Evolutionary conservation across 2,888 invertebrate genomes (phyloP).

Genomic region (Achlya flavicornis): DNA sequence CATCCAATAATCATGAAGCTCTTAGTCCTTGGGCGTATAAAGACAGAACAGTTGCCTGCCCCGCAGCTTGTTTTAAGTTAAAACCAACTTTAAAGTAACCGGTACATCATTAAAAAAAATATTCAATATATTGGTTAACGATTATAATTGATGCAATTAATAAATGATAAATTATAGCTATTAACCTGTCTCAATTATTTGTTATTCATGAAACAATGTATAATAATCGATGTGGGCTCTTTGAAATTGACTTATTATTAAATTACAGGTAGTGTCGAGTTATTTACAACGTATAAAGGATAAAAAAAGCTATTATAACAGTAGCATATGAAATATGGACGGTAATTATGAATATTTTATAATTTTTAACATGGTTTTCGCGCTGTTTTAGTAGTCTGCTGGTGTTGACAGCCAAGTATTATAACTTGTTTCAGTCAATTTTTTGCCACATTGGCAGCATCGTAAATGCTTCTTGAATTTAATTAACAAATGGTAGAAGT

Average conservation of each 20-base stretch:
- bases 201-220: slow-evolving; percentile 6
- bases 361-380: not conserved
- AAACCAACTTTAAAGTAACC: not conserved
- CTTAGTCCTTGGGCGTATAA: too few relatives aligned
- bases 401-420: not conserved
- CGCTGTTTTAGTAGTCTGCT: not conserved
- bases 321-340: not conserved
- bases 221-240: not conserved
- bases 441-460: too few relatives aligned
- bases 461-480: too few relatives aligned
- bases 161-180: slow-evolving; percentile 19
- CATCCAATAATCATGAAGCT: too few relatives aligned
- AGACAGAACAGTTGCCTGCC: too few relatives aligned
- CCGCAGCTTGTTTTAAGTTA: too few relatives aligned
- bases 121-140: slow-evolving; percentile 11
- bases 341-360: slow-evolving; percentile 1
- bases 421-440: not conserved
- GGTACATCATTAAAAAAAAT: not conserved
- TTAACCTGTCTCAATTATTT: slow-evolving; percentile 11
- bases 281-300: not conserved
- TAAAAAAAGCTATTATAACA: not conserved
- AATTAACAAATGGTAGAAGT: too few relatives aligned
- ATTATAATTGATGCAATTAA: slow-evolving; percentile 20
- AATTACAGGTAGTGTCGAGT: not conserved
- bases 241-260: slow-evolving; percentile 3